Conservation (phyloP, 2,797 vertebrate genomes). For the Sarcoramphus papa region DNA sequence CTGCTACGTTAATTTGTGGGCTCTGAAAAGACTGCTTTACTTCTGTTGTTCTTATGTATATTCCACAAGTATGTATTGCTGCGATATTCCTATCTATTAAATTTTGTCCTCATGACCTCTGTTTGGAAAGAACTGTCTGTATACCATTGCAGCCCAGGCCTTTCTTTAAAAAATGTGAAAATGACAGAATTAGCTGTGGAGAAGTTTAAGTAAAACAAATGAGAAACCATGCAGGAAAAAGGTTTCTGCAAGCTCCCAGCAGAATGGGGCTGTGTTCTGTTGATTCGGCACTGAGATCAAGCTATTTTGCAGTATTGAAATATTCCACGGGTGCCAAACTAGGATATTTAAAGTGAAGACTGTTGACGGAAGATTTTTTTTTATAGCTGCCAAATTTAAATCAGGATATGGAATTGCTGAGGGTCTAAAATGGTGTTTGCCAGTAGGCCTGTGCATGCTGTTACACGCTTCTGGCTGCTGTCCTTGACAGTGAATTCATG, state of each 20-base stretch:
- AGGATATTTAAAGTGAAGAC: not conserved
- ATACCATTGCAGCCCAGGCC: not conserved
- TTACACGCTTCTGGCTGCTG: not conserved
- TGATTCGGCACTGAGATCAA: accelerated
- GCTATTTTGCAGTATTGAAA: not conserved
- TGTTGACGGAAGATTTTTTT: not conserved
- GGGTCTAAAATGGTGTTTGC: not conserved
- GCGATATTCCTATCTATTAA: not conserved
- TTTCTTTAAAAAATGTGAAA: not conserved
- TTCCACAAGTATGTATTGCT: not conserved
- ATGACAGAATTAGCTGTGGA: not conserved
- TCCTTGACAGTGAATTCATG: not conserved
- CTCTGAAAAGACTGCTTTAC: not conserved
- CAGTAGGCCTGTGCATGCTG: not conserved
- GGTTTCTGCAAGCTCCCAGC: not conserved
- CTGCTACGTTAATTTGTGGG: not conserved
- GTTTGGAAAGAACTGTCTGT: not conserved
- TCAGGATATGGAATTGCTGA: not conserved
- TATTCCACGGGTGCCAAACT: not conserved
- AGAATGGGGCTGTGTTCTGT: not conserved
- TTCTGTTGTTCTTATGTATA: not conserved
- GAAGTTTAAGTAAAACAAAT: not conserved
- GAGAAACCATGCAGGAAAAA: not conserved
- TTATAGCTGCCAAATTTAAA: not conserved
- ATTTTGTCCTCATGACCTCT: not conserved